Base-by-base conservation (phyloP, 2,113 vertebrate genomes). In the Clarias gariepinus region DNA sequence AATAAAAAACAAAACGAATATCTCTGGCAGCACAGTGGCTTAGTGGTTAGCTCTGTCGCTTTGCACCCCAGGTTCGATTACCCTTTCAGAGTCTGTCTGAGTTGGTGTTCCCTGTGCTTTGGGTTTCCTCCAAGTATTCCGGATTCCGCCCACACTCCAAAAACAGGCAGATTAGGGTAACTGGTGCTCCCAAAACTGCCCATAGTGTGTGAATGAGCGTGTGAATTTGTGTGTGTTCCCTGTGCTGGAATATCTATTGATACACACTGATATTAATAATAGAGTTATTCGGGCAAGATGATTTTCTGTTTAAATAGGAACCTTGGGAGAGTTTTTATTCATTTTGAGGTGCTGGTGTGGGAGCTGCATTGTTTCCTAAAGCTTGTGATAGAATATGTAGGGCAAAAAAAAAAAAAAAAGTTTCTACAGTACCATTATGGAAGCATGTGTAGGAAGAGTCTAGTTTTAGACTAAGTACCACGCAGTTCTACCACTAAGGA, bases 371-470 rank as follows among this genome's bases (percentile, higher is more conserved):
- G 52, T 78, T 78, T 78, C 13, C 15, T 25, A 11, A 47, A 76
- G 41, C 2, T 74, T n/a, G 47, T 77, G 47, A 28, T 55, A n/a
- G 13, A 28, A 53, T 55, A 15, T 77, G 2, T 25, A 53, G 4
- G 13, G 12, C 74, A 76, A 53, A 53, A 25, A 47, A 41, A 76
- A 71, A 71, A 73, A 53, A 77, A 71, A 71, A 74, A 55, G 55
- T 28, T 80, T 33, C 60, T 28, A n/a, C n/a, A n/a, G n/a, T n/a
- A 53, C 25, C 25, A 28, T 77, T n/a, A 77, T 77, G 47, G 47
- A 77, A 53, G 47, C 53, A 80, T 80, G n/a, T 80, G 77, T 36
- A 58, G 77, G 77, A 60, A 58, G 77, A 60, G 28, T 80, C 16
- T 58, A 80, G 28, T 60, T 80, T 58, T 33, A 80, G 77, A 78